Percentiles rank a stretch among this genome's conserved stretches.
Conservation (phyloP, 2,113 vertebrate genomes). For the Alaudala cheleensis region DNA sequence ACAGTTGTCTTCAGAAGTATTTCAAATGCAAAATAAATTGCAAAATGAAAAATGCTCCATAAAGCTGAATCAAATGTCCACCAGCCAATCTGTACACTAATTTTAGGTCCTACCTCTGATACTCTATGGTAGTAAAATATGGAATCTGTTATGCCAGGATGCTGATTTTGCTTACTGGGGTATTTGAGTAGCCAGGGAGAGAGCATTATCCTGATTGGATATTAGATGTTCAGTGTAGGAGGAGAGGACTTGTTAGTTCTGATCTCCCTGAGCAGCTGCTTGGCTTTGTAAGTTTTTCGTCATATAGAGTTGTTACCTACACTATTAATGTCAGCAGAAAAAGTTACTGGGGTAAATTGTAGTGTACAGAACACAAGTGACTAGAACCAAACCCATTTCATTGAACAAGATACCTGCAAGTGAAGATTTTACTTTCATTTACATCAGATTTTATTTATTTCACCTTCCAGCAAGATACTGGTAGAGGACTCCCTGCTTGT, state of each 20-base stretch:
- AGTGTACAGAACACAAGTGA: not conserved
- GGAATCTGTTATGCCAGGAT: not conserved
- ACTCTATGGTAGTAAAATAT: not conserved
- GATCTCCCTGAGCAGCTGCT: not conserved
- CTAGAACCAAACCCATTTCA: not conserved
- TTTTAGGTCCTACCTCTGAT: not conserved
- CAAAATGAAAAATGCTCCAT: not conserved
- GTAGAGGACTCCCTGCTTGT: not conserved
- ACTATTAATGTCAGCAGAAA: not conserved
- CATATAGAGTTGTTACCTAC: not conserved
- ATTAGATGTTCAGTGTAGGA: not conserved
- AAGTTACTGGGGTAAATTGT: not conserved
- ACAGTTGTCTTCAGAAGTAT: not conserved
- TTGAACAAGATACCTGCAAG: not conserved
- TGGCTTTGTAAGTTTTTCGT: not conserved
- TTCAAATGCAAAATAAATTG: not conserved
- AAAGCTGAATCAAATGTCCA: not conserved
- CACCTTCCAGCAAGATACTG: not conserved
- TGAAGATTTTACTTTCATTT: not conserved
- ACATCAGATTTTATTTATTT: not conserved
- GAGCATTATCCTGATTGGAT: not conserved
- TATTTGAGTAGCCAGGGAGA: not conserved
- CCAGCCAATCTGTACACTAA: not conserved
- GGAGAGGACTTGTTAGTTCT: not conserved
- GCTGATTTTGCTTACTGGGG: not conserved